Percentiles rank a stretch among this genome's conserved stretches.
Evolutionary conservation across 1,140 invertebrate genomes (phyloP).

Genomic region (Liolophura sinensis): DNA sequence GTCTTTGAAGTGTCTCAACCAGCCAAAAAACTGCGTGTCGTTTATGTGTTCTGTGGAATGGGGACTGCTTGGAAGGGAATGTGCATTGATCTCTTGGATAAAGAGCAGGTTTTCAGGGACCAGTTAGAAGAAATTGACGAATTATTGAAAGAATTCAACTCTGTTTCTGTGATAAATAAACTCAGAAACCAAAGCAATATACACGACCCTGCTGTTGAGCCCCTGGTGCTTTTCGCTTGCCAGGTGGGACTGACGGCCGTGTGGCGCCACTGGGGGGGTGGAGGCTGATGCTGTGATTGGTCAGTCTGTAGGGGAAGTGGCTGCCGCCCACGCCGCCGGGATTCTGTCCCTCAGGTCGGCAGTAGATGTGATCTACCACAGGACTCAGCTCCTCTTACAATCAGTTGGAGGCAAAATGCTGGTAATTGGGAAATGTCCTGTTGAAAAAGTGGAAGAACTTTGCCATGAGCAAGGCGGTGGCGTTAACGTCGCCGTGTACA

Average conservation of each 20-base stretch:
- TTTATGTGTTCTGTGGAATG: slow-evolving; percentile 42
- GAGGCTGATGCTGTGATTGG: slow-evolving; percentile 36
- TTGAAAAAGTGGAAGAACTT: slow-evolving; percentile 18
- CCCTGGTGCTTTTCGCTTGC: slow-evolving; percentile 39
- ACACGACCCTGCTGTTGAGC: slow-evolving; percentile 26
- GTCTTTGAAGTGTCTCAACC: too few relatives aligned
- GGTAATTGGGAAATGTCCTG: slow-evolving; percentile 24
- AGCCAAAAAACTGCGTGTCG: slow-evolving; percentile 2
- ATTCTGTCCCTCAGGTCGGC: slow-evolving; percentile 28
- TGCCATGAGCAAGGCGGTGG: slow-evolving; percentile 13
- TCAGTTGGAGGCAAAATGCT: slow-evolving; percentile 34
- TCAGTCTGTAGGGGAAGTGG: slow-evolving; percentile 45
- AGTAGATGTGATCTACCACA: slow-evolving; percentile 34
- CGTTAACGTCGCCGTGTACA: slow-evolving; percentile 33
- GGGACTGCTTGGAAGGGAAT: slow-evolving; percentile 35
- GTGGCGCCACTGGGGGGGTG: slow-evolving; percentile 34
- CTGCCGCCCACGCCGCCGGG: slow-evolving; percentile 33
- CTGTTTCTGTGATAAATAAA: slow-evolving; percentile 3
- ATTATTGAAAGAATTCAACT: background rate
- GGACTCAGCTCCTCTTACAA: slow-evolving; percentile 22
- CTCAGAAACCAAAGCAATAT: slow-evolving; percentile 3
- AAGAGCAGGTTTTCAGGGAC: slow-evolving; percentile 66
- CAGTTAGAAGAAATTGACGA: slow-evolving; percentile 66
- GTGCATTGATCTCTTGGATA: slow-evolving; percentile 26
- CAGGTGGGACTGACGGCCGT: slow-evolving; percentile 34